Evolutionary conservation across 2,113 vertebrate species (phyloP).

Genomic region (Gasterosteus aculeatus): DNA sequence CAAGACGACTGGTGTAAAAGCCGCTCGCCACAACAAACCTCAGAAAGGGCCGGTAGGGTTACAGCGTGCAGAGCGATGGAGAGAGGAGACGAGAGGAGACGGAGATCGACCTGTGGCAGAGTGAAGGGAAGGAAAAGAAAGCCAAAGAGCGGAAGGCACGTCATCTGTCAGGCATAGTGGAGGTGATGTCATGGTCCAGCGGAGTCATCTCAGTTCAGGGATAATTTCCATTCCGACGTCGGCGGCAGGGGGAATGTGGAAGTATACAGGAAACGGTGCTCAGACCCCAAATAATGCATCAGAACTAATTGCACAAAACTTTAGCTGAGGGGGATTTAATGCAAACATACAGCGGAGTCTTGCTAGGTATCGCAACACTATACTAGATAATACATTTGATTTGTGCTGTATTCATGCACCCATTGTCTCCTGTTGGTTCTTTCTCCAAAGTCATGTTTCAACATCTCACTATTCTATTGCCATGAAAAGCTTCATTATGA

Average conservation of each 20-base stretch:
- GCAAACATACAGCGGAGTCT: background rate
- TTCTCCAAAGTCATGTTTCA: background rate
- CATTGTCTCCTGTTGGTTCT: background rate
- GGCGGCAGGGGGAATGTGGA: background rate
- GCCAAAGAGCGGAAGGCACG: background rate
- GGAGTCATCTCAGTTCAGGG: constrained; percentile 15
- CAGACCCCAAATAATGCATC: background rate
- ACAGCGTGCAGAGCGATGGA: background rate
- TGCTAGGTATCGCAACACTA: background rate
- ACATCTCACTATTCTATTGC: background rate
- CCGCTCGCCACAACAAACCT: constrained; percentile 18
- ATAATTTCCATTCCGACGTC: constrained; percentile 11
- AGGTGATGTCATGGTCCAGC: constrained; percentile 11
- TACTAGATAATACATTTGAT: background rate
- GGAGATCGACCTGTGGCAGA: background rate
- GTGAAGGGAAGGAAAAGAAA: background rate
- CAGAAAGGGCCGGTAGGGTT: constrained; percentile 2
- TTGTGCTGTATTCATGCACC: background rate
- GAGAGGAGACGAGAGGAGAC: background rate
- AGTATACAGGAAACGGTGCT: background rate
- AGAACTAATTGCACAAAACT: background rate
- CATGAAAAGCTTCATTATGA: background rate
- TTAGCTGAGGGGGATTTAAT: background rate
- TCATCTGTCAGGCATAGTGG: constrained; percentile 22
- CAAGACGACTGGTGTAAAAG: background rate